phyloP scores from a whole-genome alignment of 2,888 invertebrate genomes.

The Tinea semifulvella region DNA sequence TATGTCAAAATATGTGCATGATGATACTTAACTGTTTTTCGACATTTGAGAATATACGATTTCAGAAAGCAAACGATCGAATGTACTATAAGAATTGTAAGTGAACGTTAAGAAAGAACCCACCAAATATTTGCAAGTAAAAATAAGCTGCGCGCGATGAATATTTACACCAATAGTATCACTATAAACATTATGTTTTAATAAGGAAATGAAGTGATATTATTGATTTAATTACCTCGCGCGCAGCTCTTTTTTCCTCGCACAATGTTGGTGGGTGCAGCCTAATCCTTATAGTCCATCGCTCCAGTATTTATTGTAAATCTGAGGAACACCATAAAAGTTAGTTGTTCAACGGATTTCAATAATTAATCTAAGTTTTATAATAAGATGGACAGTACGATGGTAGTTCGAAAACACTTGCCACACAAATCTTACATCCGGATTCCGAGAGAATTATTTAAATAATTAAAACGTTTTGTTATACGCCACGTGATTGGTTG shows the following conservation, averaged over 20 bases:
- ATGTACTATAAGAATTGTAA: not conserved
- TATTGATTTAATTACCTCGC: too few relatives aligned
- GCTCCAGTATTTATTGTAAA: conserved; percentile 29
- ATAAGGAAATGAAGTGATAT: too few relatives aligned
- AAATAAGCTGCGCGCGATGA: too few relatives aligned
- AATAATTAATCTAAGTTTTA: conserved; percentile 16
- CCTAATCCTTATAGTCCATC: not conserved
- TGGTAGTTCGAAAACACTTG: conserved; percentile 52
- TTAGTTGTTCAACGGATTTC: conserved; percentile 37
- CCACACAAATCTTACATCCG: conserved; percentile 48
- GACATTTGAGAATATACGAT: conserved; percentile 4
- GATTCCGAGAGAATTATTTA: not conserved
- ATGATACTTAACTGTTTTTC: too few relatives aligned
- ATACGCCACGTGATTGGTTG: too few relatives aligned
- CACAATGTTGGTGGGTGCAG: too few relatives aligned
- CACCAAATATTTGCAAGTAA: too few relatives aligned
- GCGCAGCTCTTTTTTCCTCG: too few relatives aligned
- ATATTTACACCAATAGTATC: too few relatives aligned
- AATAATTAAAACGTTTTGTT: too few relatives aligned
- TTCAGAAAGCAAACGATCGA: not conserved
- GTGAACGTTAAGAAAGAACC: not conserved
- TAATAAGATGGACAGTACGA: conserved; percentile 61
- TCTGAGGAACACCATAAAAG: conserved; percentile 32
- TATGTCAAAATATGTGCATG: too few relatives aligned
- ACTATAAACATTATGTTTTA: too few relatives aligned